Evolutionary conservation across 2,888 invertebrate genomes (phyloP).

Genomic region (Diogma glabrata): DNA sequence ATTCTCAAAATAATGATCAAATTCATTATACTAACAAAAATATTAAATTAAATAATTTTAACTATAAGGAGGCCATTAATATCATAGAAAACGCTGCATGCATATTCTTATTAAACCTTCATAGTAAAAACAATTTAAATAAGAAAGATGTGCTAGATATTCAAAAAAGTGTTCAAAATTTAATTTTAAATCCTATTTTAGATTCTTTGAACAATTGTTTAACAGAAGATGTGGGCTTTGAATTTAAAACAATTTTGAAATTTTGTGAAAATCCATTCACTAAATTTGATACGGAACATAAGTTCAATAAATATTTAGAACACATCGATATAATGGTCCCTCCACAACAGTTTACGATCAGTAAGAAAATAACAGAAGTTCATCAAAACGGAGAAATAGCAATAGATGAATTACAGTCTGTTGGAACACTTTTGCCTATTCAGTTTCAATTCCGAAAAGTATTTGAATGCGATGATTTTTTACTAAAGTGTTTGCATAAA

Average conservation of each 20-base stretch:
- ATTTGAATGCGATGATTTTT: background rate
- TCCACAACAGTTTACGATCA: no score
- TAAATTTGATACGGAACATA: background rate
- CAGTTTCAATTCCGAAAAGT: no score
- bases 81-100: no score
- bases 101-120: background rate
- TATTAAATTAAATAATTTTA: no score
- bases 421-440: background rate
- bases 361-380: background rate
- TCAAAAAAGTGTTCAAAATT: background rate
- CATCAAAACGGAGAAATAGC: background rate
- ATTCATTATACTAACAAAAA: no score
- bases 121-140: background rate
- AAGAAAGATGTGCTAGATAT: background rate
- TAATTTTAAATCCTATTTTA: background rate
- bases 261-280: background rate
- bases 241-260: background rate
- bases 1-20: no score
- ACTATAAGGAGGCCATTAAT: no score
- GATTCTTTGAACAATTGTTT: background rate
- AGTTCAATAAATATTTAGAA: slow-evolving; percentile 1
- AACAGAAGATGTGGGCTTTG: background rate
- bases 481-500: background rate
- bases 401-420: background rate
- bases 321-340: no score